Evolutionary conservation across 1,140 invertebrate species (phyloP).

Genomic region (Sycophaga agraensis): DNA sequence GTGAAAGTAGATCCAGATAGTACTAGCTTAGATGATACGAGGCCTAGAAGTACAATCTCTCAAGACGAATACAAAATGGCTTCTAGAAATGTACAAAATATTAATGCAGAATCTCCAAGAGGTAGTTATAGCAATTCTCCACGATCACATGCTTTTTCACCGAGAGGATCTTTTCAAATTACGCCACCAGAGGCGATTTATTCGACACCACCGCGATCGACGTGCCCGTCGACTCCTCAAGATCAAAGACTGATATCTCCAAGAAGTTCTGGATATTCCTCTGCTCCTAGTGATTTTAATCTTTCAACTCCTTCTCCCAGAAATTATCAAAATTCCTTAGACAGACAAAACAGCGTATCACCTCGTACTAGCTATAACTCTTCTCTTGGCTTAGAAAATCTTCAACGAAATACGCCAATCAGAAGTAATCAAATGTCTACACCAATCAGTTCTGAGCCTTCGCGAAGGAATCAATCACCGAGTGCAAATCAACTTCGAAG

Average conservation of each 20-base stretch:
- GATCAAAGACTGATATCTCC: constrained; percentile 41
- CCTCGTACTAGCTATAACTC: constrained; percentile 39
- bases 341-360: constrained; percentile 42
- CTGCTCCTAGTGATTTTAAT: constrained; percentile 39
- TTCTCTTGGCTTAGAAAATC: constrained; percentile 33
- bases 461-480: constrained; percentile 38
- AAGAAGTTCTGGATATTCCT: constrained; percentile 41
- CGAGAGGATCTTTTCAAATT: constrained; percentile 42
- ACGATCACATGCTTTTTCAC: constrained; percentile 45
- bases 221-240: constrained; percentile 40
- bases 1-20: constrained; percentile 68
- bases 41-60: constrained; percentile 42
- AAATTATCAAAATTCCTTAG: constrained; percentile 40
- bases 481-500: constrained; percentile 30
- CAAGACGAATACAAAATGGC: constrained; percentile 49
- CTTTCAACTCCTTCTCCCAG: constrained; percentile 37
- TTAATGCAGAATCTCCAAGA: constrained; percentile 40
- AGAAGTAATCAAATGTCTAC: constrained; percentile 6
- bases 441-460: constrained; percentile 12
- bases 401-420: constrained; percentile 32
- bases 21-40: constrained; percentile 59
- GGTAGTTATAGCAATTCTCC: constrained; percentile 41
- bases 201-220: constrained; percentile 37
- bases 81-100: constrained; percentile 38
- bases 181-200: constrained; percentile 39